Base-by-base conservation (phyloP, 2,113 vertebrate genomes). In the Bubo blakistoni region DNA sequence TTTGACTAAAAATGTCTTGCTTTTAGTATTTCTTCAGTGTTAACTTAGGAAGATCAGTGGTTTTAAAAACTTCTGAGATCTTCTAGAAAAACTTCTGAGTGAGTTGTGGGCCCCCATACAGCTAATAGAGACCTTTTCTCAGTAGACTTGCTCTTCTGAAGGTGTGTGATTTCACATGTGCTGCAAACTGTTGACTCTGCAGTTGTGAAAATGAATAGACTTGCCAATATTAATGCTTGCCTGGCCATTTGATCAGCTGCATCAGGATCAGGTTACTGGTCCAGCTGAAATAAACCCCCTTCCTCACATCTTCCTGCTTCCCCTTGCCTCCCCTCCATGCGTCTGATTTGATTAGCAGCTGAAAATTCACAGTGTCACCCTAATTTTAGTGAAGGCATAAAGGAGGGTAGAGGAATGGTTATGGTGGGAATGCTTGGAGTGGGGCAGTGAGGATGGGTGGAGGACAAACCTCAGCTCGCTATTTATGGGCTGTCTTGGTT, bases 361-460 rank as follows among this genome's bases (percentile, higher is more conserved):
- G 80, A 81, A 86, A 70, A 81, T 47, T 47, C 46, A 20, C 7
- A 42, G 0, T 9, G 27, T 66, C 38, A 26, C 62, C n/a, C 32
- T 29, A 25, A 12, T 42, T 88, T 62, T 54, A 40, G 36, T 26
- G 71, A 52, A 58, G 67, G 36, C n/a, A 10, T 19, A 24, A 55
- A 79, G 58, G 62, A 66, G 57, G 13, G 54, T 34, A 72, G 71
- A 46, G 49, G 55, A 54, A 5, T 0, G 0, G 22, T 73, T 0
- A 0, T 22, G n/a, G 30, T 74, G 55, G 52, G 57, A 47, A 20
- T 14, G 46, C 51, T 78, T 65, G 63, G 38, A 71, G 65, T 0
- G 0, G 46, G 77, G 15, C 32, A 22, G 1, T n/a, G 40, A 6
- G 34, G 44, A 30, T 47, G 77, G 47, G 55, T 59, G 52, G 72